Evolutionary conservation across 1,140 invertebrate species (phyloP).

Genomic region (Drosophila santomea): DNA sequence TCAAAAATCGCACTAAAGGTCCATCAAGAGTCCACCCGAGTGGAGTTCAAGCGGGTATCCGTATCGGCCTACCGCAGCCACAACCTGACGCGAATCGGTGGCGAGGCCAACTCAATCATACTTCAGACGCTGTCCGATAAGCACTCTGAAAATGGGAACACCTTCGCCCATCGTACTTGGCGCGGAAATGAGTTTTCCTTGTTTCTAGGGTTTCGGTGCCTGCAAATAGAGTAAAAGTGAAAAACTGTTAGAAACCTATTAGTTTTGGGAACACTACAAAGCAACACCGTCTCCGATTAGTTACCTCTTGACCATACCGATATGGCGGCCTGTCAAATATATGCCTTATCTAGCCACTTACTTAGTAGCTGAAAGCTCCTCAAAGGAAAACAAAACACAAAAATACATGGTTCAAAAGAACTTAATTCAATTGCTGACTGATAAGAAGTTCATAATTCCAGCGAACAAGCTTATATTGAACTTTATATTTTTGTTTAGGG

Average conservation of each 20-base stretch:
- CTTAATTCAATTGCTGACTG: background rate
- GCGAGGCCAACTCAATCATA: conserved; percentile 26
- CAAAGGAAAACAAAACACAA: background rate
- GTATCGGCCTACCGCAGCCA: background rate
- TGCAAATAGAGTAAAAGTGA: conserved; percentile 15
- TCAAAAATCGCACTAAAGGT: conserved; percentile 10
- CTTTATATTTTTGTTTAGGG: background rate
- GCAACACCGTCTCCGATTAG: background rate
- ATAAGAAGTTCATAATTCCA: conserved; percentile 16
- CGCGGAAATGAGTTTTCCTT: background rate
- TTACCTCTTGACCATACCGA: conserved; percentile 29
- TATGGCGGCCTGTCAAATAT: conserved; percentile 11
- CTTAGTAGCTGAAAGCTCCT: background rate
- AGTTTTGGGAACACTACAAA: background rate
- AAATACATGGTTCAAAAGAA: conserved; percentile 9
- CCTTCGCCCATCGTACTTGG: conserved; percentile 1
- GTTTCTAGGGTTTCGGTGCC: conserved; percentile 18
- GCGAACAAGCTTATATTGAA: background rate
- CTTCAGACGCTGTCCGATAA: conserved; percentile 55
- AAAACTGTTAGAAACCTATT: conserved; percentile 3
- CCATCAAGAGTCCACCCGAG: conserved; percentile 18
- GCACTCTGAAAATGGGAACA: conserved; percentile 13
- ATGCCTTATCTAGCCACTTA: conserved; percentile 13
- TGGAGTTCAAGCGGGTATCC: conserved; percentile 2
- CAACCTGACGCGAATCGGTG: conserved; percentile 3